Evolutionary conservation across 2,113 vertebrate genomes (phyloP).

Genomic region (Pithys albifrons): DNA sequence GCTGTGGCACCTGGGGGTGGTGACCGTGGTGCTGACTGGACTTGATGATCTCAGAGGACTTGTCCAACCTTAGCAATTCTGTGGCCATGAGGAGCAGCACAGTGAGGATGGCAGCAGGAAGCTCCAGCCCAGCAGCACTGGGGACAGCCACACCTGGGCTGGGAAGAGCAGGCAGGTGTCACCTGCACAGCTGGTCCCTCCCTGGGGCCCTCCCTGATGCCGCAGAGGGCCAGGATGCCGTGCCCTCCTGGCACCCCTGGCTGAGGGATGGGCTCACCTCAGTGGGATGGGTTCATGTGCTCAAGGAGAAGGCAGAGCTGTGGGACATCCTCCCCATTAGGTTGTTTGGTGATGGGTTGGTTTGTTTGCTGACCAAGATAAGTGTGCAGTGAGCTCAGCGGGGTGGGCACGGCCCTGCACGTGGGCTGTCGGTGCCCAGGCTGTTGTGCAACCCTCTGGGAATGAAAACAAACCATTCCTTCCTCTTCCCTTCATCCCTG

Average conservation of each 20-base stretch:
- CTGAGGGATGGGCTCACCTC: background rate
- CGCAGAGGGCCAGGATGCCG: accelerated
- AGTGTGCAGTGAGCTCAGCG: background rate
- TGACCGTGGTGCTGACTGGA: background rate
- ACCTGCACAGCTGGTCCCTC: accelerated
- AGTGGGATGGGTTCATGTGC: background rate
- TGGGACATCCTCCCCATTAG: background rate
- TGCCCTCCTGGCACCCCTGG: background rate
- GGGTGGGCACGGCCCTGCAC: background rate
- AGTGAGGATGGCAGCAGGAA: background rate
- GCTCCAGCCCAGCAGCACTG: accelerated
- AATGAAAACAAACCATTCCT: background rate
- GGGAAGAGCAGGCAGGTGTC: background rate
- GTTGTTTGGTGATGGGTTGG: background rate
- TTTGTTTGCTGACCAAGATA: background rate
- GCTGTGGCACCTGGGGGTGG: background rate
- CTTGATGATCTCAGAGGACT: background rate
- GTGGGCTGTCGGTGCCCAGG: background rate
- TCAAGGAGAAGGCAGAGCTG: background rate
- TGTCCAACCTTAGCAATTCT: background rate
- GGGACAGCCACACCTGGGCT: background rate
- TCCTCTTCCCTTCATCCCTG: background rate
- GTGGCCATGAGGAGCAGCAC: accelerated
- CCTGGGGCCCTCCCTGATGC: accelerated
- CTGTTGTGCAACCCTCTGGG: background rate